Base-by-base conservation (phyloP, 1,140 invertebrate species). In the Drosophila malerkotliana region DNA sequence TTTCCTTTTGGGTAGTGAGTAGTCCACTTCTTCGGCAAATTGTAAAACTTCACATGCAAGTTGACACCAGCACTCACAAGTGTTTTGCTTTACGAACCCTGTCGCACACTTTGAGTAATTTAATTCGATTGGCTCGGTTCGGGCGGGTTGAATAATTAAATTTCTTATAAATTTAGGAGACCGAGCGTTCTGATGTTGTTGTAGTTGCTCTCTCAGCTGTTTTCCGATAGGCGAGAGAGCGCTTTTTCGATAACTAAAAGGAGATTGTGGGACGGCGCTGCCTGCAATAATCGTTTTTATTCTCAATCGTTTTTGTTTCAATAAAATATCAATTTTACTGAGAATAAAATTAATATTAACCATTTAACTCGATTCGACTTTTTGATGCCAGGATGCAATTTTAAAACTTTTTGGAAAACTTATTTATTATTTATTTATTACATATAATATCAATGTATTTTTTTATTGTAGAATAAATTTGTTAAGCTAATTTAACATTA, bases 151-250 rank as follows among this genome's bases (percentile, higher is more conserved):
- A 72, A 48, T 75, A 75, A 75, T 53, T 58, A 34, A 47, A 54
- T 74, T 74, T 66, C 60, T 66, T 57, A 54, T 30, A 58, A 64
- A 73, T 64, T 63, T 67, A 67, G 28, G 63, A 67, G 47, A 52
- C 52, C 62, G 45, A 53, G 49, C 54, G 69, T 73, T 73, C 48
- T 59, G 37, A 24, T 67, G 66, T 67, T 68, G 51, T 69, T 71
- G 32, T 71, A 71, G 49, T 48, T 66, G 51, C 49, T 18, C 24
- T 44, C 15, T 21, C 5, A 14, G 53, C 18, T 57, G 14, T 34
- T 34, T 57, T 48, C 28, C 63, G 52, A 71, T 69, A 66, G 21
- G 10, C 8, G 1, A 0, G 53, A 56, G 53, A 56, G 45, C 64
- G 21, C 12, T n/a, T 34, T 44, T 44, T 34, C 66, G 54, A 69